Base-by-base conservation (phyloP, 1,140 invertebrate genomes). In the Drosophila ficusphila region DNA sequence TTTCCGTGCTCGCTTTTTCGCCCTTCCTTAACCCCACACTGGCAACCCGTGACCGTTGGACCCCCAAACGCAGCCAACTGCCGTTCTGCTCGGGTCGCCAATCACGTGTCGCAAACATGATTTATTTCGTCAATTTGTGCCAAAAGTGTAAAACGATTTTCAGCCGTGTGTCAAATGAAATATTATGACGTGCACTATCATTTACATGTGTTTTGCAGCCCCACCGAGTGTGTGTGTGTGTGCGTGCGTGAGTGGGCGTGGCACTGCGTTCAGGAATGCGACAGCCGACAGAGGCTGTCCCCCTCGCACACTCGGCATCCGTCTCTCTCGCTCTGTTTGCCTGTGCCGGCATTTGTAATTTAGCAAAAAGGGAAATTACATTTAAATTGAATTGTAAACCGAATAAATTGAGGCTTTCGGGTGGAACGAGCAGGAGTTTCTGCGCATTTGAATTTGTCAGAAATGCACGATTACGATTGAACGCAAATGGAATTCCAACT, bases 61-160 rank as follows among this genome's bases (percentile, higher is more conserved):
- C 19, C 31, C 21, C 18, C 21, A 8, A 11, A 16, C 19, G 4
- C 36, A 6, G 42, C 44, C 9, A 21, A 5, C 12, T 19, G 11
- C 33, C 19, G 8, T 16, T 16, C 29, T 23, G 14, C 34, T 60
- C 48, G 47, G 67, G 38, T 72, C 57, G 69, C 57, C 71, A 74
- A 72, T 89, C 79, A 85, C 60, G 76, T 61, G 85, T 58, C 76
- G 67, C 64, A 70, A 76, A 78, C 85, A 78, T 81, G 76, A 89
- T 89, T 89, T 89, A 89, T 89, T 89, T 89, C 76, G 77, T 73
- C 70, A 81, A 89, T 89, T 85, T 81, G 60, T 79, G 76, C 52
- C 61, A 60, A 79, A 78, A 68, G 72, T 76, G 82, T 77, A 70
- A 76, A 79, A 54, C 73, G 73, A 81, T 77, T 86, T 81, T 81